Evolutionary conservation across 2,113 vertebrate species (phyloP).

Genomic region (Procavia capensis): DNA sequence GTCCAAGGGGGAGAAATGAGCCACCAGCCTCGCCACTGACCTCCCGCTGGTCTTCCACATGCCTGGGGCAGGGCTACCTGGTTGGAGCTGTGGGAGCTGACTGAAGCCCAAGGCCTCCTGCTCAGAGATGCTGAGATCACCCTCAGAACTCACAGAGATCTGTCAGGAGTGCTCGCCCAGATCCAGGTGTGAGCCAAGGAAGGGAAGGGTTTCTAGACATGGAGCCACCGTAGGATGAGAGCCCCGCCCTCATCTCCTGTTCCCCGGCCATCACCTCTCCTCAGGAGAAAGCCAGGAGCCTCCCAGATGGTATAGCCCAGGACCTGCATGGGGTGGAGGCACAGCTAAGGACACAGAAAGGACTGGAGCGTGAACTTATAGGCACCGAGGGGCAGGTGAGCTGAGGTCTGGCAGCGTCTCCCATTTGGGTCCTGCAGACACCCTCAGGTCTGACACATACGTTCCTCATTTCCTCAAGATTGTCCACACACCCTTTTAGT

Average conservation of each 20-base stretch:
- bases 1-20: background rate
- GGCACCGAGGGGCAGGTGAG: constrained; percentile 90
- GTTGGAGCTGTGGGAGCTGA: constrained; percentile 88
- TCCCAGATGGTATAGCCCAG: constrained; percentile 91
- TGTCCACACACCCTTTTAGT: background rate
- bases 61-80: constrained; percentile 87
- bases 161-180: constrained; percentile 89
- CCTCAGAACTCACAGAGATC: constrained; percentile 89
- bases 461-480: background rate
- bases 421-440: fast-evolving
- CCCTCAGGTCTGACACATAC: background rate
- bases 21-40: background rate
- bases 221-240: background rate
- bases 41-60: background rate
- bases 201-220: background rate
- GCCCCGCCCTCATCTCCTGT: background rate
- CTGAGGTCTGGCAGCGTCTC: background rate
- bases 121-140: constrained; percentile 86
- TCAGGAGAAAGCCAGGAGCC: constrained; percentile 91
- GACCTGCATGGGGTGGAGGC: constrained; percentile 89
- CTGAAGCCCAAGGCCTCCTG: constrained; percentile 82
- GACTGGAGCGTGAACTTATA: constrained; percentile 88
- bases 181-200: constrained; percentile 87
- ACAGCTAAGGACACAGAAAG: constrained; percentile 91
- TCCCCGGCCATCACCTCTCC: background rate